Evolutionary conservation across 2,888 invertebrate species (phyloP).

Genomic region (Aphidoletes aphidimyza): DNA sequence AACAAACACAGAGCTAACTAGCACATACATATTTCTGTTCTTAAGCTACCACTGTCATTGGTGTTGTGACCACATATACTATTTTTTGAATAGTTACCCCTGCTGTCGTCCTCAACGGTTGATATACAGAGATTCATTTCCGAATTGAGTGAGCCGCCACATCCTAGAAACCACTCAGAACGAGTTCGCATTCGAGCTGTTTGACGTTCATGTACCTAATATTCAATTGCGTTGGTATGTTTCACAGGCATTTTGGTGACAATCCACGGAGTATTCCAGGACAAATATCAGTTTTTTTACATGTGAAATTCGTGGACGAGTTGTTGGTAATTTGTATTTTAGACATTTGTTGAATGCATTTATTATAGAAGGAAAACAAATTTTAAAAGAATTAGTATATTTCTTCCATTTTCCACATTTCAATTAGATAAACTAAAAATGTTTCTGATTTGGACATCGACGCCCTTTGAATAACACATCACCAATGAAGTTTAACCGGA

Average conservation of each 20-base stretch:
- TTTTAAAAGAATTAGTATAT: too few species aligned
- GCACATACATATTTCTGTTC: neutral
- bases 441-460: too few species aligned
- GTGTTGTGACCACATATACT: neutral
- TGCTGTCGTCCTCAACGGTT: neutral
- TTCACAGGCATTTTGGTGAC: neutral
- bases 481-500: too few species aligned
- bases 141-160: slow-evolving; percentile 60
- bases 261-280: neutral
- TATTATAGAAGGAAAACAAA: too few species aligned
- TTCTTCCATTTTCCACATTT: too few species aligned
- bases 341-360: too few species aligned
- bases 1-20: too few species aligned
- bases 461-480: too few species aligned
- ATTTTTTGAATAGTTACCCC: slow-evolving; percentile 12
- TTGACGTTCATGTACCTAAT: slow-evolving; percentile 72
- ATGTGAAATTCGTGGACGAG: neutral
- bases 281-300: neutral
- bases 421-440: too few species aligned
- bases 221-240: too few species aligned
- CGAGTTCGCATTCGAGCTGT: slow-evolving; percentile 95
- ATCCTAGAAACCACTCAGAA: slow-evolving; percentile 92
- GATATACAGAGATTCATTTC: slow-evolving; percentile 40
- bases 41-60: neutral
- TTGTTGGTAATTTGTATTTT: too few species aligned